Evolutionary conservation across 2,113 vertebrate genomes (phyloP), one percentile per base, ranked within the genome.

Genomic region (Trochalopteron elliotii): DNA sequence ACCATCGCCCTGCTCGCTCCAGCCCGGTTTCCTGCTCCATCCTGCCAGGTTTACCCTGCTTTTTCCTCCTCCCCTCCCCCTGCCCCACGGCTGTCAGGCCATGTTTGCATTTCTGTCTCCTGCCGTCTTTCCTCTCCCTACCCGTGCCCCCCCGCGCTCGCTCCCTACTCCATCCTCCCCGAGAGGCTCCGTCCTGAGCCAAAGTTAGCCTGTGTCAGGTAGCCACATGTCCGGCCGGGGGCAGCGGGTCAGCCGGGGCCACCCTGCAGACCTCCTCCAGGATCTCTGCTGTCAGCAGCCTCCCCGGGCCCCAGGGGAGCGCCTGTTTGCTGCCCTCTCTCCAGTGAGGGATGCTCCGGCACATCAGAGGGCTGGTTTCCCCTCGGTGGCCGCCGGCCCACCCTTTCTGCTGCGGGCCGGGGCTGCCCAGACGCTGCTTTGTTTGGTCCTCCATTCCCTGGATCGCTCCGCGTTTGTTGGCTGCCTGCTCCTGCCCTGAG

Each of bases 231-330:
- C 98, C 97, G 96, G 96, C 55, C 87, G 83, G 94, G 89, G 97
- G 91, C 64, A 39, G 94, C 31, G 94, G 98, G 98, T 98, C 98
- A 98, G 96, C 96, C 86, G 92, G 98, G 98, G 99, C 98, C 99
- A 99, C 95, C 76, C 93, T 98, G 97, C 99, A 99, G 98, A 98
- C 97, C 98, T 98, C 98, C 98, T 98, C 92, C 98, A 93, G 97
- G 97, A 97, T 97, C 94, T 97, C 96, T 98, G 97, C 96, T 98
- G 98, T 99, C 99, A 98, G 98, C 98, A 97, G 97, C 97, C 96
- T 86, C 33, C 79, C 61, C 69, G 7, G 47, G 75, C 71, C 94
- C 84, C 94, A 12, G 87, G 96, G 95, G 95, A 94, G 39, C 8
- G 88, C 70, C 94, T 92, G 93, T 85, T 92, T 25, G 94, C 95